Evolutionary conservation across 2,888 invertebrate species (phyloP), one percentile per base, ranked within the genome.

Genomic region (Limnephilus lunatus): DNA sequence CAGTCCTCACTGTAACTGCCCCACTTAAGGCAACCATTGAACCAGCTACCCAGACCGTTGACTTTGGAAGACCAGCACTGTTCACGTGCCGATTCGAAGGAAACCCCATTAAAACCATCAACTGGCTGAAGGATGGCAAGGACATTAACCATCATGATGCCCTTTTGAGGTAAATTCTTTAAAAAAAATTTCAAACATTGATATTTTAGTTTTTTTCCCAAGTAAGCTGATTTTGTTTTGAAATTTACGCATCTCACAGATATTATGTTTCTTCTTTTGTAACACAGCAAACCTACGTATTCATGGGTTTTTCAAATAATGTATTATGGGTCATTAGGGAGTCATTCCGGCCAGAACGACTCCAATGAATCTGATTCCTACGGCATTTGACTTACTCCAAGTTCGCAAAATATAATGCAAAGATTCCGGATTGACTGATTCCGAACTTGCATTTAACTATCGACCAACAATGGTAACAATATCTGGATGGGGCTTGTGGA

Each of bases 121-220:
- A 97, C 91, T 99, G 99, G 99, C 96, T 98, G 93, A 99, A 99
- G 95, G 98, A 99, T 95, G 99, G 99, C 94, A 98, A 98, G 95
- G 97, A 97, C 92, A 97, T 99, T 94, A 97, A 97, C 92, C 98
- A 98, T 94, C 97, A 97, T 94, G 98, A 98, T 94, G 97, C 98
- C 9, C 97, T 98, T 91, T 95, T 99, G 85, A 96, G 96, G 96
- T 96, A 90, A 25, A 25, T 68, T 25, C 68, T 68, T 68, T 68
- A 68, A 4, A 53, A 11, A 44, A 44, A 12, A 7, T 44, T n/a
- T 44, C 44, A 44, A 44, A 44, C 1, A 44, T 44, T 44, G 44
- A 44, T 44, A 44, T 44, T 44, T 12, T 44, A 11, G 12, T 53
- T 68, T 25, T 68, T 25, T 25, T 19, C 68, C 19, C 15, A 53